Percentiles rank a stretch among this genome's conserved stretches.
Conservation (phyloP, 2,113 vertebrate genomes). For the Gulo gulo region DNA sequence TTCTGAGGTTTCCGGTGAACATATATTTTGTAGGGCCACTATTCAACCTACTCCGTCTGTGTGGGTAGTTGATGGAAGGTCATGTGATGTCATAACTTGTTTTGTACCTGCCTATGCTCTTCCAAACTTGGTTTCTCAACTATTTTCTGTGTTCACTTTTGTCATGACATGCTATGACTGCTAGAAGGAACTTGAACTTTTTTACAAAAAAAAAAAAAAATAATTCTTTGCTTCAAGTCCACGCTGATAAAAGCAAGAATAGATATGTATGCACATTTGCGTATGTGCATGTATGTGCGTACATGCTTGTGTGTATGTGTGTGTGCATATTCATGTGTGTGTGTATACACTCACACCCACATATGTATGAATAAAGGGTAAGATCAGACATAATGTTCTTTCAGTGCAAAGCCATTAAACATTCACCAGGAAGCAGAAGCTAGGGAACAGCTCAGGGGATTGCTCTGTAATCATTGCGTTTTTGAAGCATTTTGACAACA, state of each 20-base stretch:
- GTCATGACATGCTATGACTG: not conserved
- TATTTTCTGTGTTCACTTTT: not conserved
- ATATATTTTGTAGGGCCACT: fast-evolving
- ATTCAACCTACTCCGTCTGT: fast-evolving
- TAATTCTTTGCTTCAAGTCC: not conserved
- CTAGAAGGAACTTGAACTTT: not conserved
- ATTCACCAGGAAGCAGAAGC: not conserved
- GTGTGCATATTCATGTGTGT: not conserved
- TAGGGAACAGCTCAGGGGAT: not conserved
- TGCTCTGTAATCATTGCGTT: not conserved
- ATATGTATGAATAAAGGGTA: not conserved
- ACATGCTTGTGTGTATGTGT: not conserved
- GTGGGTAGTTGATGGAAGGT: not conserved
- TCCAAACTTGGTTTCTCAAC: not conserved
- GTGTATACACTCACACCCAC: not conserved
- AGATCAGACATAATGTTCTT: not conserved
- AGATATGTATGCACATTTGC: not conserved
- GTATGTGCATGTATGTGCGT: not conserved
- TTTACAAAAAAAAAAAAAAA: not conserved
- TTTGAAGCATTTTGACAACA: not conserved
- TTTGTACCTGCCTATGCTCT: too few species aligned
- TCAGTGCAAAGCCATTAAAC: not conserved
- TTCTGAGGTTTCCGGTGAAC: not conserved
- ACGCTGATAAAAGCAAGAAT: not conserved
- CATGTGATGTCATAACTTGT: fast-evolving